These are phyloP conservation scores for Stegodyphus mimosarum DNA, from an alignment of 1,140 invertebrate species.

Conservation along the genomic window DNA sequence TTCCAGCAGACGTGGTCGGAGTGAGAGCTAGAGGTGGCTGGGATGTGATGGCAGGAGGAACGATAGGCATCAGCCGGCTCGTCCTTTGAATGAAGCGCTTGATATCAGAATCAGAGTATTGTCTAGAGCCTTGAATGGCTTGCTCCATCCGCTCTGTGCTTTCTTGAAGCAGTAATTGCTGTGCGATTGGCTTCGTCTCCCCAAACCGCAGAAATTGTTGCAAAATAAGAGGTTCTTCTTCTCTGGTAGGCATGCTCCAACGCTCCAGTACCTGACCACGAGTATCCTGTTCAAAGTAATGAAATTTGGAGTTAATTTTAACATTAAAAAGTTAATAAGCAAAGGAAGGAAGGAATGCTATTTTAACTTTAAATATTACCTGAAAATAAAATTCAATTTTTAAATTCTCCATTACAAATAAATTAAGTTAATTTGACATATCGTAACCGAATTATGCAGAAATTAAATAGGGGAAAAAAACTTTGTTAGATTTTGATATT, in stretches of 20 bases:
- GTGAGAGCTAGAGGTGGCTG: conserved; percentile 63
- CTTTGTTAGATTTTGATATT: no score
- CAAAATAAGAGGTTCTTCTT: conserved; percentile 86
- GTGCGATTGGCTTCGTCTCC: conserved; percentile 84
- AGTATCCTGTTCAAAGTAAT: conserved; percentile 68
- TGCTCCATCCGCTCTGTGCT: conserved; percentile 66
- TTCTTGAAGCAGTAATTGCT: conserved; percentile 80
- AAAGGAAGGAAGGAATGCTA: no score
- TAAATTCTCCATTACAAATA: no score
- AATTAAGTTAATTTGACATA: no score
- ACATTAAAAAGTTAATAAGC: no score
- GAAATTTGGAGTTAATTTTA: background rate
- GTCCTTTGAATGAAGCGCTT: conserved; percentile 73
- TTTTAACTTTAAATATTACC: no score
- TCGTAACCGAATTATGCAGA: no score
- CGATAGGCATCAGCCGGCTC: conserved; percentile 31
- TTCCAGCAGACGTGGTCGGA: conserved; percentile 23
- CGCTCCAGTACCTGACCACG: conserved; percentile 80
- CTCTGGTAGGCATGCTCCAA: conserved; percentile 84
- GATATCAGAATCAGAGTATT: conserved; percentile 71
- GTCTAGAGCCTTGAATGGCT: conserved; percentile 65
- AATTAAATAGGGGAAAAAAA: no score
- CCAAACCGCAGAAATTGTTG: conserved; percentile 88
- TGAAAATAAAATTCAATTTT: no score
- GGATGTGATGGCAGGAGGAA: background rate